Evolutionary conservation across 2,797 vertebrate species (phyloP).

Genomic region (Muraenolepis orangiensis): DNA sequence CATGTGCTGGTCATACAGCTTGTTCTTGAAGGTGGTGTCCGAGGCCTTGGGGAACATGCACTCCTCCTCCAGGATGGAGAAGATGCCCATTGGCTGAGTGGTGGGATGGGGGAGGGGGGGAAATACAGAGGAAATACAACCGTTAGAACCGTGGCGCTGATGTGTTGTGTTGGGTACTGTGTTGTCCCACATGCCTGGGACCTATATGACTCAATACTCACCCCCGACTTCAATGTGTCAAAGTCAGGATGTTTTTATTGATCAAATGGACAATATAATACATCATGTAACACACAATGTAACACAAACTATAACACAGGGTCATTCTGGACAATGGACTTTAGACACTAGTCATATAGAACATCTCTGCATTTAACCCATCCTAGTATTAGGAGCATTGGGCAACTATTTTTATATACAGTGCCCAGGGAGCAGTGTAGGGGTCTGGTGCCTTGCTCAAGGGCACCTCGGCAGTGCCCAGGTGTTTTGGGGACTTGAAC

Average conservation of each 20-base stretch:
- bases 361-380: no score
- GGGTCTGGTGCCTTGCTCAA: no score
- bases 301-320: no score
- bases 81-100: constrained; percentile 25
- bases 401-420: no score
- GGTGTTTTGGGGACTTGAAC: no score
- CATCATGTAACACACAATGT: no score
- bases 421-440: no score
- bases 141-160: not conserved
- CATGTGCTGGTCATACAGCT: constrained; percentile 80
- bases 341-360: not conserved
- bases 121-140: not conserved
- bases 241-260: not conserved
- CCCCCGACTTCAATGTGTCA: not conserved
- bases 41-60: constrained; percentile 69
- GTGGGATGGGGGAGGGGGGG: no score
- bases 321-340: not conserved
- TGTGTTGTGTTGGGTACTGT: not conserved
- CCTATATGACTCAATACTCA: not conserved
- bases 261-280: not conserved
- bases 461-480: no score
- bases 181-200: not conserved
- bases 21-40: constrained; percentile 77
- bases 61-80: constrained; percentile 38
- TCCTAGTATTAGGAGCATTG: no score